Evolutionary conservation across 2,797 vertebrate genomes (phyloP), one percentile per base, ranked within the genome.

Genomic region (Tangara arthus): DNA sequence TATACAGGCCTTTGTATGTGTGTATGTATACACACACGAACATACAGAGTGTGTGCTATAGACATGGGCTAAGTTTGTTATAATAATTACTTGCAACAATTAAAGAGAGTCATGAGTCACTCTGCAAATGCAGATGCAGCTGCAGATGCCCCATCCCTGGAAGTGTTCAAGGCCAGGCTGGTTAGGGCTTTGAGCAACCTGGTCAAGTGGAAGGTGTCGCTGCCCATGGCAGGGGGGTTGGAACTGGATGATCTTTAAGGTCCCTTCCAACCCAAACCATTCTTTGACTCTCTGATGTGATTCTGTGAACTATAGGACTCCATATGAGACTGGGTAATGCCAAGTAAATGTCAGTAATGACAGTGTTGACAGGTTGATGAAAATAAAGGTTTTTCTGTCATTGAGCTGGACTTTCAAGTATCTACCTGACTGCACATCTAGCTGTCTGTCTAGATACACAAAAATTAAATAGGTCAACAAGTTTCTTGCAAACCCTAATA

Each of bases 351-450:
- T 41, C 26, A 3, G 14, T 17, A 64, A 72, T 39, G 24, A 39
- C 81, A 84, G 53, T 11, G n/a, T 26, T 80, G 82, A 61, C 47
- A 82, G 5, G 9, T 8, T 85, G 84, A 46, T 53, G 46, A 87
- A 90, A 83, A 68, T 8, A 88, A 90, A 77, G 21, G 37, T 64
- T 95, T 75, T n/a, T 44, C 68, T 71, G 63, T 21, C 78, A 72
- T 35, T 47, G 56, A 89, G 49, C 20, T 70, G 42, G 73, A 79
- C 28, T 72, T 91, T 35, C 22, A 65, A 72, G 27, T 52, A n/a
- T 14, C 41, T 79, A 20, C 16, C 15, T 27, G 22, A 16, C 9
- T n/a, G 34, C 22, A 32, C 2, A 0, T 68, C 57, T n/a, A 63
- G 16, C 13, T 57, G 7, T 68, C 75, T 42, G 4, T 55, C 27